phyloP scores from a whole-genome alignment of 2,797 vertebrate species.

The Denticeps clupeoides region DNA sequence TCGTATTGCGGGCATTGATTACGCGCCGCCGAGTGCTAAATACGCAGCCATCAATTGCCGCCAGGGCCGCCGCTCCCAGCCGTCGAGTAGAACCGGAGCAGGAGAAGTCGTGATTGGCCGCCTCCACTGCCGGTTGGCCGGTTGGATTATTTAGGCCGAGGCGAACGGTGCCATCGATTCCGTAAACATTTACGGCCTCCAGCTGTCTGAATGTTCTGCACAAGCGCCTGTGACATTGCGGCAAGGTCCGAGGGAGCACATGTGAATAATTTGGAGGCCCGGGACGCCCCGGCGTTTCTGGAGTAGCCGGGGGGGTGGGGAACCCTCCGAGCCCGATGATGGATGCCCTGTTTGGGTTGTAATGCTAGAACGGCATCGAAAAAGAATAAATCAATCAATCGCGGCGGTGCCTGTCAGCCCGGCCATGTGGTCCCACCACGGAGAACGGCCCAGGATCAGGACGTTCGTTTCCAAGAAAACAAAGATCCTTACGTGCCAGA shows the following conservation, averaged over 20 bases:
- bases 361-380: constrained; percentile 46
- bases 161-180: too few species aligned
- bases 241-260: constrained; percentile 38
- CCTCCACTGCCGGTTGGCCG: too few species aligned
- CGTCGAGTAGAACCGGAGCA: too few species aligned
- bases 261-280: constrained; percentile 57
- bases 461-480: constrained; percentile 23
- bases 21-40: neutral
- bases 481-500: constrained; percentile 15
- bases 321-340: constrained; percentile 62
- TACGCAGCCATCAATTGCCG: neutral
- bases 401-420: constrained; percentile 27
- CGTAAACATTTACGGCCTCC: too few species aligned
- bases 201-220: too few species aligned
- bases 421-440: constrained; percentile 29
- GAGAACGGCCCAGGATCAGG: too few species aligned
- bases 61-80: neutral
- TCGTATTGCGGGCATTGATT: constrained; percentile 2
- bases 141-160: too few species aligned
- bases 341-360: constrained; percentile 62
- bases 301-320: constrained; percentile 21
- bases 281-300: constrained; percentile 36
- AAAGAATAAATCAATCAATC: constrained; percentile 48
- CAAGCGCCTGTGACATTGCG: constrained; percentile 6
- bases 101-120: too few species aligned